Evolutionary conservation across 1,140 invertebrate genomes (phyloP).

Genomic region (Drosophila fuyamai): DNA sequence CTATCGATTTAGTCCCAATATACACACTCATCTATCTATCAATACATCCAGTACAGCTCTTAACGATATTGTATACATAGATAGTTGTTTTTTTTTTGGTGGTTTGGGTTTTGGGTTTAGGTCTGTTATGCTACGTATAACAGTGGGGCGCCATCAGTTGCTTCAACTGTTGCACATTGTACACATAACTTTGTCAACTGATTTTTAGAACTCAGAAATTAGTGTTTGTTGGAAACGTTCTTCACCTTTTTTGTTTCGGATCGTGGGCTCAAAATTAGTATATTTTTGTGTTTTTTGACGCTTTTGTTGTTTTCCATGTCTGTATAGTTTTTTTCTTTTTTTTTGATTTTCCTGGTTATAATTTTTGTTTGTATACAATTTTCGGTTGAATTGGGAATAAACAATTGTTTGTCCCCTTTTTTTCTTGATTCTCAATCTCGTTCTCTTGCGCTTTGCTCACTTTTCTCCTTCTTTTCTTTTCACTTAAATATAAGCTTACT

Average conservation of each 20-base stretch:
- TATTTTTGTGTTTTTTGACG: slow-evolving; percentile 17
- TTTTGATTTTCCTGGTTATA: slow-evolving; percentile 3
- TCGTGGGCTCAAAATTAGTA: slow-evolving; percentile 3
- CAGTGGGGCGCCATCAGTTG: slow-evolving; percentile 31
- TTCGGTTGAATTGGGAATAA: slow-evolving; percentile 19
- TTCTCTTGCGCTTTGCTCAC: slow-evolving; percentile 12
- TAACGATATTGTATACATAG: slow-evolving; percentile 45
- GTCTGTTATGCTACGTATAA: slow-evolving; percentile 48
- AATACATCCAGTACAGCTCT: slow-evolving; percentile 19
- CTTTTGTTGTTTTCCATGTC: slow-evolving; percentile 7
- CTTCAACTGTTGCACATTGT: slow-evolving; percentile 41
- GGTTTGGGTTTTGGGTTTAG: slow-evolving; percentile 21
- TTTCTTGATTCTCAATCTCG: slow-evolving; percentile 28
- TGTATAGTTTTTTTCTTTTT: neutral
- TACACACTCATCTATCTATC: slow-evolving; percentile 17
- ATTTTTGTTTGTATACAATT: slow-evolving; percentile 16
- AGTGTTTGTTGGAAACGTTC: neutral
- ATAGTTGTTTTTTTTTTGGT: slow-evolving; percentile 34
- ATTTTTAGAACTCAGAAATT: neutral
- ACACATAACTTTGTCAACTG: slow-evolving; percentile 16
- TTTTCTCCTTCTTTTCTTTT: slow-evolving; percentile 10
- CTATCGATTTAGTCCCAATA: slow-evolving; percentile 14
- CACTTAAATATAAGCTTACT: slow-evolving; percentile 67
- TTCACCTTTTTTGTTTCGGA: slow-evolving; percentile 4
- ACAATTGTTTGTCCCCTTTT: slow-evolving; percentile 10